Base-by-base conservation (phyloP, 1,140 invertebrate species). In the Argopecten irradians region DNA sequence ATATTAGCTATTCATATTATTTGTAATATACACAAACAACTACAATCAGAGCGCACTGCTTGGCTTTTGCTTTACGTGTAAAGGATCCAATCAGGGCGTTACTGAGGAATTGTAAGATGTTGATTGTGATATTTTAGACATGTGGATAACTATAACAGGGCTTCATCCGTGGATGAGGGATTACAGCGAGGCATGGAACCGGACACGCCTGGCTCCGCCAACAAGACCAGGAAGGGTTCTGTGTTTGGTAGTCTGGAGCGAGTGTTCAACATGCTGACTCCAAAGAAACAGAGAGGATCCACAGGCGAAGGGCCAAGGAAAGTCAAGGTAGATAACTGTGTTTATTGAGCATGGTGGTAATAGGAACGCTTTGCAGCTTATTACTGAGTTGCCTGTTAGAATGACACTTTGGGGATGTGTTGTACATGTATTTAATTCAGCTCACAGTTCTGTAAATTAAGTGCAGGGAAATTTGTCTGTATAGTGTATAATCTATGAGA, bases 211-310 rank as follows among this genome's bases (percentile, higher is more conserved):
- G 96, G 96, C 22, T 96, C 96, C 85, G 41, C 91, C 16, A 87
- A 88, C 11, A 94, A 93, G 88, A 89, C 92, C 0, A 92, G 91
- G 83, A 94, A 94, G 85, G 93, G 92, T 0, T 92, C 94, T 0
- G 96, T 98, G 86, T 96, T 97, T 93, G 97, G 97, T 3, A 97
- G 96, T 92, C 96, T 98, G 71, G 97, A 98, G 94, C 96, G 97
- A 89, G 96, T 98, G 46, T 96, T 96, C 89, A 96, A 96, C 89
- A 97, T 97, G 91, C 94, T 98, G 1, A 98, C 97, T 16, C 97
- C 97, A 0, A 96, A 96, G 90, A 97, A 97, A 93, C 92, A 94
- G 84, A 94, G 95, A 33, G 95, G 95, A 19, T 91, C 91, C n/a
- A 90, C 91, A 5, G 88, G 88, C 43, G 94, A 94, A 43, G 94